Percentiles rank a stretch among this genome's conserved stretches.
These are phyloP conservation scores for Dolichotis patagonum DNA, from an alignment of 2,113 vertebrate species.

Conservation along the genomic window DNA sequence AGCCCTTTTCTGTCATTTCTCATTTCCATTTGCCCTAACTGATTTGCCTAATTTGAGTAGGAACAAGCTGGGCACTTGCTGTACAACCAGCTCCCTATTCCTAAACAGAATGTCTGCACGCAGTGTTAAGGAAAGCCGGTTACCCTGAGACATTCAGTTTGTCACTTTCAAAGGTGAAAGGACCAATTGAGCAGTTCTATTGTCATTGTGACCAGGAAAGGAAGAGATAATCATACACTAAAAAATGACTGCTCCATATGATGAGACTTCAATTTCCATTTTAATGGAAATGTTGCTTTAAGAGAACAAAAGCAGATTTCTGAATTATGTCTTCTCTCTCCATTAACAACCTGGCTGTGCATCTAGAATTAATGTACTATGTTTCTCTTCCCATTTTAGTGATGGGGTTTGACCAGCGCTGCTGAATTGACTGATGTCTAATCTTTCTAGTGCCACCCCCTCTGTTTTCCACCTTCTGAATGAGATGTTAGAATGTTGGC, in stretches of 20 bases:
- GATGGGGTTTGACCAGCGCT: not conserved
- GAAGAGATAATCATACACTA: not conserved
- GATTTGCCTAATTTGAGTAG: not conserved
- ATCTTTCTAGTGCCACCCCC: not conserved
- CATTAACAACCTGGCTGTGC: not conserved
- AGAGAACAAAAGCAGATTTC: constrained; percentile 32
- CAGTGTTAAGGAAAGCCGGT: not conserved
- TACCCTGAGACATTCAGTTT: not conserved
- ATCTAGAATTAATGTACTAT: not conserved
- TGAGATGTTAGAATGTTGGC: constrained; percentile 50
- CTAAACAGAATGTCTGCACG: not conserved
- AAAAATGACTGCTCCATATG: not conserved
- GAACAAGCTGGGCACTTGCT: not conserved
- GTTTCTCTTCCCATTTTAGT: not conserved
- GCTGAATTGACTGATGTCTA: not conserved
- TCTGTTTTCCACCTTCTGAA: not conserved
- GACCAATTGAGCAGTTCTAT: not conserved
- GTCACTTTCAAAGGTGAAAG: not conserved
- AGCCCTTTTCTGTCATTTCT: not conserved
- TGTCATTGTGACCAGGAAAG: not conserved
- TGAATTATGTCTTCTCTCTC: not conserved
- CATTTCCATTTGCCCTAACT: not conserved
- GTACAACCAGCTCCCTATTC: not conserved
- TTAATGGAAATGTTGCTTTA: constrained; percentile 48
- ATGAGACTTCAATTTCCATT: constrained; percentile 20